Evolutionary conservation across 2,797 vertebrate genomes (phyloP).

Genomic region (Melanotaenia nigrans): DNA sequence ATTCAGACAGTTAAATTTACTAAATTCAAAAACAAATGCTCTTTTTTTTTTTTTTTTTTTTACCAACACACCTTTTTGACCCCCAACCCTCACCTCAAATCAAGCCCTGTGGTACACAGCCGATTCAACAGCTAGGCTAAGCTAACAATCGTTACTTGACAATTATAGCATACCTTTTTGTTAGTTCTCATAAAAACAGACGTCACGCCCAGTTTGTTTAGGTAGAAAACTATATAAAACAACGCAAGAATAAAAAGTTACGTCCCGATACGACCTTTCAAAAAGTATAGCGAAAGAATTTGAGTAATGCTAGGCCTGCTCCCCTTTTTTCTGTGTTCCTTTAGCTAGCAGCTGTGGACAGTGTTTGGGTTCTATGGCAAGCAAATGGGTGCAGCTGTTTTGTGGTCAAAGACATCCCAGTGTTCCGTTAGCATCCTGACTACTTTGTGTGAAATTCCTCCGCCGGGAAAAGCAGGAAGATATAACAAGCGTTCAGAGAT

Average conservation of each 20-base stretch:
- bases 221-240: slow-evolving; percentile 3
- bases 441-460: neutral
- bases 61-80: slow-evolving; percentile 60
- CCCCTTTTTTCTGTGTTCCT: slow-evolving; percentile 49
- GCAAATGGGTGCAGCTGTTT: slow-evolving; percentile 59
- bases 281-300: slow-evolving; percentile 16
- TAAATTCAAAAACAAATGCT: neutral
- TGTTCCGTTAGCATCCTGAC: neutral
- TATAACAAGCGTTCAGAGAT: slow-evolving; percentile 40
- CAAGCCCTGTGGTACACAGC: slow-evolving; percentile 61
- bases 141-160: slow-evolving; percentile 45
- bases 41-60: slow-evolving; percentile 2
- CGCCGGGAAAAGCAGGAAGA: slow-evolving; percentile 1
- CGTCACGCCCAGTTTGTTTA: slow-evolving; percentile 28
- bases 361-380: slow-evolving; percentile 75
- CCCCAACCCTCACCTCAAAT: slow-evolving; percentile 72
- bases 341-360: slow-evolving; percentile 66
- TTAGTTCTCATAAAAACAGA: slow-evolving; percentile 47
- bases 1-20: neutral
- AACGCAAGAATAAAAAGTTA: neutral
- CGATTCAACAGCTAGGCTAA: slow-evolving; percentile 62
- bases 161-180: slow-evolving; percentile 58
- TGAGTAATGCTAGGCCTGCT: slow-evolving; percentile 48
- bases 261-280: neutral
- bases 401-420: slow-evolving; percentile 27